Conservation (phyloP, 2,797 vertebrate genomes). For the Propithecus deckenii region DNA sequence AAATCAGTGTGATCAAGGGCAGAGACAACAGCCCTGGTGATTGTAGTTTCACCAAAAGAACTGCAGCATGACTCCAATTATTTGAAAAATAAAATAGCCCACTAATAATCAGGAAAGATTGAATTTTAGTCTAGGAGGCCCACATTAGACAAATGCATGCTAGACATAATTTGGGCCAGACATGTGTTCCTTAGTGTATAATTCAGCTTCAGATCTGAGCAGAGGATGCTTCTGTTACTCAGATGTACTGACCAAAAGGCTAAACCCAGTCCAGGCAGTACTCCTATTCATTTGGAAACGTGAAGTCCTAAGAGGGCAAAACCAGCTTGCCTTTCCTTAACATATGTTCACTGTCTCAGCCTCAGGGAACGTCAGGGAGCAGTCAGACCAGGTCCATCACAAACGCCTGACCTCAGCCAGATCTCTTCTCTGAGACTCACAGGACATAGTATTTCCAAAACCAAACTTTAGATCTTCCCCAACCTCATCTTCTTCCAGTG, state of each 20-base stretch:
- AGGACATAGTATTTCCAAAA: neutral
- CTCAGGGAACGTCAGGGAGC: no score
- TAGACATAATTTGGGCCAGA: neutral
- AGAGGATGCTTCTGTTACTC: neutral
- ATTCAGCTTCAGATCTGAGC: neutral
- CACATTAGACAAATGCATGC: neutral
- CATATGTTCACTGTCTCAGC: accelerated
- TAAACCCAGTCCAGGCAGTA: neutral
- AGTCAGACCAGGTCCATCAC: no score
- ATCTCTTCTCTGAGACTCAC: no score
- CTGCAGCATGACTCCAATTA: neutral
- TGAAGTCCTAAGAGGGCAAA: neutral
- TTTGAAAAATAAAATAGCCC: neutral
- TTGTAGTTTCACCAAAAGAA: neutral
- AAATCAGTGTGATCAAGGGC: neutral
- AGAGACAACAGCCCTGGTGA: neutral
- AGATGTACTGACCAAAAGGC: neutral
- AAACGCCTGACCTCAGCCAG: neutral
- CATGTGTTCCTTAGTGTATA: neutral
- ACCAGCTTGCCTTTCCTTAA: neutral
- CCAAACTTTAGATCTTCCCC: neutral
- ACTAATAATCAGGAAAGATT: neutral
- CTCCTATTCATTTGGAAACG: neutral
- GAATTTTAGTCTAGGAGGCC: neutral
- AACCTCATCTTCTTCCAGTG: no score